Conservation (phyloP, 1,140 invertebrate genomes). For the Hypothenemus hampei region DNA sequence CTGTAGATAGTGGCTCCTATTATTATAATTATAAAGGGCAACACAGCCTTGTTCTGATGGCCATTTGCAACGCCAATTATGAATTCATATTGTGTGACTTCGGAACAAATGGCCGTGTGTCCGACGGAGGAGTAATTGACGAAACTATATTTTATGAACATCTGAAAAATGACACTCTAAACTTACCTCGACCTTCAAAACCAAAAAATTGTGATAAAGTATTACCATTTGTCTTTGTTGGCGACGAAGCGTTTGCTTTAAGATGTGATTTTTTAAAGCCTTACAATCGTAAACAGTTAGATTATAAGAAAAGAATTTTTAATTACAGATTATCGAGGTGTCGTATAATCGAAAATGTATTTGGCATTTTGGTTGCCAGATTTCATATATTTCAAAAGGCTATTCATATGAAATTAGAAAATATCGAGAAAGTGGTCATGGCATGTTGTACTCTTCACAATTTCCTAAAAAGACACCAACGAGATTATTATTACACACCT, state of each 20-base stretch:
- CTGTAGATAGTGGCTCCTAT: too few relatives aligned
- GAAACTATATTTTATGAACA: slow-evolving; percentile 4
- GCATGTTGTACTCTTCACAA: neutral
- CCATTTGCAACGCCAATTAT: too few relatives aligned
- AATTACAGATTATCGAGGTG: slow-evolving; percentile 16
- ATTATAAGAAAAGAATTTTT: slow-evolving; percentile 10
- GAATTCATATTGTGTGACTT: too few relatives aligned
- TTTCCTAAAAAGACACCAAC: too few relatives aligned
- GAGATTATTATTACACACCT: too few relatives aligned
- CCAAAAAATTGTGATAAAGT: neutral
- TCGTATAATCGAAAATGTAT: slow-evolving; percentile 15
- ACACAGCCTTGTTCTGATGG: too few relatives aligned
- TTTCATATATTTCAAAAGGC: slow-evolving; percentile 11
- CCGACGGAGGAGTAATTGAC: slow-evolving; percentile 5
- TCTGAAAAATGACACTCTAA: slow-evolving; percentile 4
- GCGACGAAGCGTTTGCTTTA: slow-evolving; percentile 17
- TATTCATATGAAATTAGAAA: slow-evolving; percentile 13
- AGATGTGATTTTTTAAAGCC: slow-evolving; percentile 14
- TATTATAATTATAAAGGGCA: too few relatives aligned
- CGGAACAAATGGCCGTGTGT: neutral
- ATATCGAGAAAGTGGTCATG: slow-evolving; percentile 16
- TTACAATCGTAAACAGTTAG: slow-evolving; percentile 3
- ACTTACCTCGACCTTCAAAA: slow-evolving; percentile 1
- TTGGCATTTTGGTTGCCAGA: slow-evolving; percentile 14
- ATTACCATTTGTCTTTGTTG: slow-evolving; percentile 38